These are phyloP conservation scores for Drosophila orosa DNA, from an alignment of 1,140 invertebrate genomes.

Conservation along the genomic window DNA sequence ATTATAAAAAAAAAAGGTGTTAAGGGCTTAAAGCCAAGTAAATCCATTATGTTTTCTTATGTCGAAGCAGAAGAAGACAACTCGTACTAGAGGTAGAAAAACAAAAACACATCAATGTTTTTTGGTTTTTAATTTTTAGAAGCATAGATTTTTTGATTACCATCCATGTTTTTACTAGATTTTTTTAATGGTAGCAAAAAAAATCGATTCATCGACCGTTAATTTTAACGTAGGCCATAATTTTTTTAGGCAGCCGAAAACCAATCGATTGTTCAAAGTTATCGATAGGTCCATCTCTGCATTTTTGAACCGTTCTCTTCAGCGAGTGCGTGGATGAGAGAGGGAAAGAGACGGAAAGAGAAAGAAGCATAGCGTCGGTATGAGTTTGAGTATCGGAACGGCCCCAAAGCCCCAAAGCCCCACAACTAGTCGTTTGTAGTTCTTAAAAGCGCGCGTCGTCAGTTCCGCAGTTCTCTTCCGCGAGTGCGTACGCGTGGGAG, in stretches of 20 bases:
- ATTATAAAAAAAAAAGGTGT: no score
- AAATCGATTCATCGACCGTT: no score
- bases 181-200: no score
- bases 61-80: no score
- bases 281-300: neutral
- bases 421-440: conserved; percentile 28
- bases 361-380: neutral
- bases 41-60: no score
- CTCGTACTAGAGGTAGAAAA: no score
- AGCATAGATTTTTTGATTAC: no score
- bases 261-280: neutral
- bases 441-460: conserved; percentile 45
- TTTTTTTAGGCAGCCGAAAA: neutral
- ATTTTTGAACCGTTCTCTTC: conserved; percentile 4
- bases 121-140: no score
- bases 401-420: conserved; percentile 46
- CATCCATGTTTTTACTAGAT: no score
- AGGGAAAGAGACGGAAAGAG: neutral
- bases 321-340: conserved; percentile 1
- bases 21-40: no score
- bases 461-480: conserved; percentile 19
- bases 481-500: conserved; percentile 21
- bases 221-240: no score
- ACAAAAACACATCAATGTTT: no score
- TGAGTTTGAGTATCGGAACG: conserved; percentile 19